Evolutionary conservation across 2,113 vertebrate genomes (phyloP), one percentile per base, ranked within the genome.

Genomic region (Dromiciops gliroides): DNA sequence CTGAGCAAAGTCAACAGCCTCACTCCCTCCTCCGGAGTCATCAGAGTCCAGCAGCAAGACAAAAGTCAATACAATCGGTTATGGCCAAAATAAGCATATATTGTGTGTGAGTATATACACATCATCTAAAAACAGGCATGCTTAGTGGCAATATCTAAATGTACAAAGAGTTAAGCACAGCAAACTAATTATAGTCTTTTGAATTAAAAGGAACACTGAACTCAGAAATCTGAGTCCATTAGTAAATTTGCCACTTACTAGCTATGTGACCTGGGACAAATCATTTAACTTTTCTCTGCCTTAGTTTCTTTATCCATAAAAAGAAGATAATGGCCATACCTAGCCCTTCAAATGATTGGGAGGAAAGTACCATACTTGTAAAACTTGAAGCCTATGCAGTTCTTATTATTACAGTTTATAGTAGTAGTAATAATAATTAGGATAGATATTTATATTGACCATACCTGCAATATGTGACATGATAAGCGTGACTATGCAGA

Each of bases 31-130:
- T 60, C 28, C 12, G 31, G 26, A 60, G 53, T 11, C 26, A 60
- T 31, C 10, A 8, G 8, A 60, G 10, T 60, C 53, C 26, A 28
- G 26, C 2, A 26, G 26, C 8, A 28, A 56, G 53, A 28, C 26
- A 60, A 28, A 60, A 60, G 3, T 26, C 26, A 60, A 60, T 9
- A 60, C 10, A 3, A 60, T 10, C 31, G 28, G 53, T 3, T 2
- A 60, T 24, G 1, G 53, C 9, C 8, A 31, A 56, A 56, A 53
- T 31, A 60, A 60, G n/a, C n/a, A n/a, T n/a, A n/a, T n/a, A n/a
- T n/a, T 60, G 53, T 31, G 53, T 60, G 7, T 60, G 53, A 75
- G 94, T 91, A 97, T 52, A 97, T 95, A 93, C 97, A 97, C 96
- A 26, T 53, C 52, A 26, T 24, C 25, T 53, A 83, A 89, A 97